A percentile compares a stretch with the other conserved stretches of the same genome.
phyloP scores from a whole-genome alignment of 2,888 invertebrate genomes.

The Leucozona laternaria region DNA sequence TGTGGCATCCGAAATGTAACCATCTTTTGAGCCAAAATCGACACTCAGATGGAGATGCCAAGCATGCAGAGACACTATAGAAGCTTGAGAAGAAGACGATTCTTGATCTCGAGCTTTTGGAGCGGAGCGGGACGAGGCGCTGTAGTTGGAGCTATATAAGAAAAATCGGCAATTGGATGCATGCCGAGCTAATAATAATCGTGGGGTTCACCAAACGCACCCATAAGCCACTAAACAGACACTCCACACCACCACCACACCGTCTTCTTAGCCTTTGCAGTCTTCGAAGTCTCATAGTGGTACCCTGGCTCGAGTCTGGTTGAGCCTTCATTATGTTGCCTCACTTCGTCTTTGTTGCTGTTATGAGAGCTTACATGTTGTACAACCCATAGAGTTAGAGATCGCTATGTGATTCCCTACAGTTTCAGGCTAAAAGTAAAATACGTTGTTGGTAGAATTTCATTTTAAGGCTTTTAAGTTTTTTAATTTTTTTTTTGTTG shows the following conservation, averaged over 20 bases:
- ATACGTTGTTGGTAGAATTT: conserved; percentile 45
- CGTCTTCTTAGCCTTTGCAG: neutral
- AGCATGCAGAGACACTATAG: neutral
- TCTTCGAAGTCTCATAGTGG: conserved; percentile 4
- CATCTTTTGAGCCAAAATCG: conserved; percentile 52
- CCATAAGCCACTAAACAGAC: conserved; percentile 80
- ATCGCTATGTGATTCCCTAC: conserved; percentile 37
- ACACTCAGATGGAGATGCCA: conserved; percentile 42
- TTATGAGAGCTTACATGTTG: conserved; percentile 51
- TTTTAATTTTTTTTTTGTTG: conserved; percentile 9
- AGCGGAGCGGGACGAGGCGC: conserved; percentile 24
- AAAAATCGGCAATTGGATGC: conserved; percentile 74
- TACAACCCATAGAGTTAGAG: conserved; percentile 31
- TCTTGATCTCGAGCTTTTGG: conserved; percentile 31
- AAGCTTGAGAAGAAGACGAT: conserved; percentile 31
- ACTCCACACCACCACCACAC: neutral
- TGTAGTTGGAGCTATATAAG: neutral
- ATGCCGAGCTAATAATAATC: conserved; percentile 81
- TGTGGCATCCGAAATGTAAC: conserved; percentile 56
- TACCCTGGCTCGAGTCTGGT: conserved; percentile 6
- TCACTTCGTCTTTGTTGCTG: conserved; percentile 3
- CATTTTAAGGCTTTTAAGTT: conserved; percentile 28
- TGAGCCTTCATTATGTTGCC: conserved; percentile 33
- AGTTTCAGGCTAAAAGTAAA: conserved; percentile 41
- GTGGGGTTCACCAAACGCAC: conserved; percentile 84